Evolutionary conservation across 1,140 invertebrate genomes (phyloP).

Genomic region (Scaptomyza montana): DNA sequence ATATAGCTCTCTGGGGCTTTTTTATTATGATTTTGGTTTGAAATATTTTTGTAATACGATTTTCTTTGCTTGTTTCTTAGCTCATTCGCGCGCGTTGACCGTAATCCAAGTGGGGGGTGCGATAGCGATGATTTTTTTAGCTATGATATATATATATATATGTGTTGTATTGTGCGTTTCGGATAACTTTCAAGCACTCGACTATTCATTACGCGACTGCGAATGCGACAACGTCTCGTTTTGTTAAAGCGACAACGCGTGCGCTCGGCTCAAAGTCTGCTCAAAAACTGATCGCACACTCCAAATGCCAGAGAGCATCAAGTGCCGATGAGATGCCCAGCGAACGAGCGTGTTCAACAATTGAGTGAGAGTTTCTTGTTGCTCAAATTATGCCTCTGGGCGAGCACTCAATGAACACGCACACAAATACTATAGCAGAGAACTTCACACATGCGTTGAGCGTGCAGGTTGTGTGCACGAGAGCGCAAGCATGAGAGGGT

Average conservation of each 20-base stretch:
- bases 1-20: slow-evolving; percentile 47
- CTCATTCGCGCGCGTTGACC: slow-evolving; percentile 75
- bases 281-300: slow-evolving; percentile 76
- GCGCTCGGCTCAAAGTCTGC: slow-evolving; percentile 73
- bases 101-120: slow-evolving; percentile 79
- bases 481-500: slow-evolving; percentile 48
- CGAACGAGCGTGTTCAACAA: slow-evolving; percentile 7
- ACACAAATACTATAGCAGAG: slow-evolving; percentile 51
- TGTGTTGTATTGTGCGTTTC: slow-evolving; percentile 37
- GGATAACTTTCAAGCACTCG: slow-evolving; percentile 40
- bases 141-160: slow-evolving; percentile 54
- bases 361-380: slow-evolving; percentile 30
- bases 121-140: slow-evolving; percentile 49
- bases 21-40: slow-evolving; percentile 36
- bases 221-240: slow-evolving; percentile 30
- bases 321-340: slow-evolving; percentile 54
- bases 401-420: slow-evolving; percentile 76
- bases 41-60: slow-evolving; percentile 38
- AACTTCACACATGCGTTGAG: slow-evolving; percentile 8
- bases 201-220: slow-evolving; percentile 28
- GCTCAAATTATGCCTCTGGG: slow-evolving; percentile 52
- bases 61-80: slow-evolving; percentile 37
- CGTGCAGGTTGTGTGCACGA: slow-evolving; percentile 8
- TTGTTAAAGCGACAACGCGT: slow-evolving; percentile 60
- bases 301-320: slow-evolving; percentile 52